phyloP scores from a whole-genome alignment of 2,113 vertebrate genomes.

The Ailuropoda melanoleuca region DNA sequence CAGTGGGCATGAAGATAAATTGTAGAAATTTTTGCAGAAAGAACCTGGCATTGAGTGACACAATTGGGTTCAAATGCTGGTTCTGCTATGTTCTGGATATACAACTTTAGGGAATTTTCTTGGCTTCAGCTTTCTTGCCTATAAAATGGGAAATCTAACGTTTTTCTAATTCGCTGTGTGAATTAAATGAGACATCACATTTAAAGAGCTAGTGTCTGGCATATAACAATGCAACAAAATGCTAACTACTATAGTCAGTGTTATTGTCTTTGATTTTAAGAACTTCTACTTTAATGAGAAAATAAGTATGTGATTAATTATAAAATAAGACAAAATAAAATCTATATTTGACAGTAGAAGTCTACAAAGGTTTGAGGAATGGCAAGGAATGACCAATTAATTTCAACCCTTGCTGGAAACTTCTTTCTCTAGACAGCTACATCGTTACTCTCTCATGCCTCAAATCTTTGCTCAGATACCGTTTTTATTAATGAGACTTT shows the following conservation, averaged over 20 bases:
- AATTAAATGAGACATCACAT: not conserved
- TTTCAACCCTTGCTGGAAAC: not conserved
- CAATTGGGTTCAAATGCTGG: not conserved
- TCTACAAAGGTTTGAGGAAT: not conserved
- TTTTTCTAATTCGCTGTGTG: not conserved
- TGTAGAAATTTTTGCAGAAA: not conserved
- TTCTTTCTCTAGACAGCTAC: not conserved
- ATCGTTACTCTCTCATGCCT: not conserved
- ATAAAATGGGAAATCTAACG: not conserved
- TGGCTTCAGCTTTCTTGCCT: not conserved
- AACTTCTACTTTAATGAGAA: constrained; percentile 3
- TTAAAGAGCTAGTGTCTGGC: not conserved
- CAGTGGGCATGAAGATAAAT: not conserved
- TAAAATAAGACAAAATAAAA: not conserved
- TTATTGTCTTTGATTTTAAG: not conserved
- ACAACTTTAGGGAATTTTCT: not conserved
- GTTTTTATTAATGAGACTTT: not conserved
- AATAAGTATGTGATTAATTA: not conserved
- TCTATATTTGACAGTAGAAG: not conserved
- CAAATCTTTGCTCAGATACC: not conserved
- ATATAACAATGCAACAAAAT: not conserved
- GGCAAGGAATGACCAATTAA: not conserved
- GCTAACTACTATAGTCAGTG: not conserved
- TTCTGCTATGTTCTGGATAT: not conserved
- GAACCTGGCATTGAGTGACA: not conserved